Conservation (phyloP, 2,888 invertebrate genomes). For the Seladonia tumulorum region DNA sequence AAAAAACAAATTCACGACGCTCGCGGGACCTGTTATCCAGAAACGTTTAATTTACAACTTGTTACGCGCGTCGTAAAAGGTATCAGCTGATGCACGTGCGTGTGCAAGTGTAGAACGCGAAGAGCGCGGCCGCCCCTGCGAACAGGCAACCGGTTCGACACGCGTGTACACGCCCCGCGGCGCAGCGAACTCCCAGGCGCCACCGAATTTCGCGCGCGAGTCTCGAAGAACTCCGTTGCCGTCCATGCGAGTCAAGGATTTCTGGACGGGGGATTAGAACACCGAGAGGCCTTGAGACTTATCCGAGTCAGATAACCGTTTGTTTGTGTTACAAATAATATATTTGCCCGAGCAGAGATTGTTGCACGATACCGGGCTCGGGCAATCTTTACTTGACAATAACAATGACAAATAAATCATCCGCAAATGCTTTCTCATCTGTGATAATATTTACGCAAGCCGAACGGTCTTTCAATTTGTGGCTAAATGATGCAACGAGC, state of each 20-base stretch:
- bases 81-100: background rate
- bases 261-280: background rate
- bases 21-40: background rate
- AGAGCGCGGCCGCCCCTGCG: background rate
- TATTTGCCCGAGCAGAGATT: background rate
- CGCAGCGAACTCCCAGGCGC: background rate
- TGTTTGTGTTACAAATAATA: background rate
- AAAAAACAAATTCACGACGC: background rate
- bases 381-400: background rate
- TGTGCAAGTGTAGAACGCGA: background rate
- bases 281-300: slow-evolving; percentile 2
- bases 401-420: background rate
- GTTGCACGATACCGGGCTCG: background rate
- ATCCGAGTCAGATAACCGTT: slow-evolving; percentile 5
- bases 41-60: background rate
- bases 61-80: background rate
- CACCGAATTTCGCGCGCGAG: background rate
- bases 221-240: background rate
- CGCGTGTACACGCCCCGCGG: background rate
- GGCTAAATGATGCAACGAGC: background rate
- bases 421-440: background rate
- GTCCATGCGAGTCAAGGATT: background rate
- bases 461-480: background rate
- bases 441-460: background rate
- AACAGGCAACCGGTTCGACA: slow-evolving; percentile 14